Percentiles rank a stretch among this genome's conserved stretches.
These are phyloP conservation scores for Ecliptopera silaceata DNA, from an alignment of 2,888 invertebrate species.

Conservation along the genomic window DNA sequence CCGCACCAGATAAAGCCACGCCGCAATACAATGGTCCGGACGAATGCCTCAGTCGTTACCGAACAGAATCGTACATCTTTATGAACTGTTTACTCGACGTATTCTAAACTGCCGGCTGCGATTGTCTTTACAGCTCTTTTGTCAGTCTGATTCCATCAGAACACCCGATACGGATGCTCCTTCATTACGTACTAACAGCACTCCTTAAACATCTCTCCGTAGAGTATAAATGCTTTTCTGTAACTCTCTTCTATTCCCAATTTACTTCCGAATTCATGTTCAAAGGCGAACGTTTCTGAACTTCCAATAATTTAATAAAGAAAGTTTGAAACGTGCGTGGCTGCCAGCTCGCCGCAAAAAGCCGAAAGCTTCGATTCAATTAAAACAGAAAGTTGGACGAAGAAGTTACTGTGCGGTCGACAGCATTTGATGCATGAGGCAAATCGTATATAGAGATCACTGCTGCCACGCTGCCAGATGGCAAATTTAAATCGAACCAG, in stretches of 20 bases:
- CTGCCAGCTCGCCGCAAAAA: constrained; percentile 80
- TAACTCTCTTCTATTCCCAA: constrained; percentile 70
- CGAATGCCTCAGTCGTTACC: constrained; percentile 73
- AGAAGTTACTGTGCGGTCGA: constrained; percentile 70
- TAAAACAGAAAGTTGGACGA: constrained; percentile 78
- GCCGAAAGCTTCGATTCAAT: constrained; percentile 82
- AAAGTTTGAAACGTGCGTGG: constrained; percentile 82
- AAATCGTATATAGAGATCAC: constrained; percentile 34
- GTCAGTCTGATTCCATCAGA: constrained; percentile 41
- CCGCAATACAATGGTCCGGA: constrained; percentile 77
- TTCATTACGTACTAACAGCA: constrained; percentile 41
- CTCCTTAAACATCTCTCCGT: constrained; percentile 40
- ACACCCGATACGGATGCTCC: constrained; percentile 29
- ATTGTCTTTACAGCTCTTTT: constrained; percentile 52
- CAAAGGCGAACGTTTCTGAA: constrained; percentile 80
- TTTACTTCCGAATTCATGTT: constrained; percentile 70
- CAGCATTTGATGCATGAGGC: constrained; percentile 48
- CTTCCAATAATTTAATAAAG: constrained; percentile 83
- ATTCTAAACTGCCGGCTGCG: constrained; percentile 56
- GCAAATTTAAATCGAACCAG: neutral
- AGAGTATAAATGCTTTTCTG: constrained; percentile 57
- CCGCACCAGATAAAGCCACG: constrained; percentile 77
- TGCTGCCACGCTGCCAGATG: constrained; percentile 16
- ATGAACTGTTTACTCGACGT: constrained; percentile 69
- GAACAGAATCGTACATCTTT: constrained; percentile 70